Evolutionary conservation across 1,140 invertebrate genomes (phyloP).

Genomic region (Mylabris phalerata): DNA sequence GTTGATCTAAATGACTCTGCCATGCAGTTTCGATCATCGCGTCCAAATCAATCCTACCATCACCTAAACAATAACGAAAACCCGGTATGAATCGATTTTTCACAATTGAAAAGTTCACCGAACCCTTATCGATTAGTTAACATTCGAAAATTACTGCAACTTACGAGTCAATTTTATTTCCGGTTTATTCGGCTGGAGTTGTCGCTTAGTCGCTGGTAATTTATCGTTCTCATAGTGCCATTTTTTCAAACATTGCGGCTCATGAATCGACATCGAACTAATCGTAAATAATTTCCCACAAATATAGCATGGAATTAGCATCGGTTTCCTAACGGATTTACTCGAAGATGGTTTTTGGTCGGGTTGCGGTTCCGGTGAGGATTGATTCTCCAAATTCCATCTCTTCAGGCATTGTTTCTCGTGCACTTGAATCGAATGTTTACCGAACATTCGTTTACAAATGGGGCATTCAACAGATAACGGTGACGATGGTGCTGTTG

Average conservation of each 20-base stretch:
- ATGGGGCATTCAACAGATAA: slow-evolving; percentile 54
- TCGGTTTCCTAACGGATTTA: slow-evolving; percentile 24
- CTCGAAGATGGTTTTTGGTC: not conserved
- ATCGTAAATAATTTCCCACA: slow-evolving; percentile 68
- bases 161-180: slow-evolving; percentile 50
- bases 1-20: slow-evolving; percentile 49
- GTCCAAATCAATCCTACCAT: slow-evolving; percentile 46
- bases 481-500: not conserved
- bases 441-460: slow-evolving; percentile 69
- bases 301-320: slow-evolving; percentile 59
- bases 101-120: not conserved
- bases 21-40: slow-evolving; percentile 51
- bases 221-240: slow-evolving; percentile 64
- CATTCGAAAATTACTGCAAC: slow-evolving; percentile 1
- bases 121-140: not conserved
- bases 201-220: slow-evolving; percentile 51
- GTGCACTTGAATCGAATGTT: slow-evolving; percentile 67
- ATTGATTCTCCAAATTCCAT: slow-evolving; percentile 37
- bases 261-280: slow-evolving; percentile 65
- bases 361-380: slow-evolving; percentile 20
- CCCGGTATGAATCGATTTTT: not conserved
- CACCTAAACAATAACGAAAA: slow-evolving; percentile 30
- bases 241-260: slow-evolving; percentile 70
- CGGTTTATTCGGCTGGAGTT: slow-evolving; percentile 57
- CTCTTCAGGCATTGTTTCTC: slow-evolving; percentile 73